phyloP scores from a whole-genome alignment of 2,888 invertebrate genomes.

The Cistogaster globosa region DNA sequence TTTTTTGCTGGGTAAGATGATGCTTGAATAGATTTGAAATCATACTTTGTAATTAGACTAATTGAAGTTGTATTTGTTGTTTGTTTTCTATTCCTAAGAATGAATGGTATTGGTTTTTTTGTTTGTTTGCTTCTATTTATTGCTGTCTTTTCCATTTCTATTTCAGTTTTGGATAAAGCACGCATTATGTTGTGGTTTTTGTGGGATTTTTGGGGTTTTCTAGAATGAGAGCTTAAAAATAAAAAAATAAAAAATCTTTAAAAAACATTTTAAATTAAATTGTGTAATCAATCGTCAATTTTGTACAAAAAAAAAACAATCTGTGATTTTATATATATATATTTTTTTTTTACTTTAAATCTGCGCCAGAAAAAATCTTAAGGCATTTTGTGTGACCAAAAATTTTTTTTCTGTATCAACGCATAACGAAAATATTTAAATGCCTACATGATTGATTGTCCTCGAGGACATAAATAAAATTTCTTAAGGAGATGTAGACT shows the following conservation, averaged over 20 bases:
- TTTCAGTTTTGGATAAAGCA: neutral
- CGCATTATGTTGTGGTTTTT: slow-evolving; percentile 51
- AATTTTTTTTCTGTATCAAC: too few relatives aligned
- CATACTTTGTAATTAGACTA: slow-evolving; percentile 64
- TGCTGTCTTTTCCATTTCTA: neutral
- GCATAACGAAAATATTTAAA: too few relatives aligned
- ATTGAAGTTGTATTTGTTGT: slow-evolving; percentile 54
- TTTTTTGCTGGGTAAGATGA: neutral
- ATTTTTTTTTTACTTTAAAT: too few relatives aligned
- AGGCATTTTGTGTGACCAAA: too few relatives aligned
- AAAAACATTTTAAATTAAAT: neutral
- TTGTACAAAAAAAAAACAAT: neutral
- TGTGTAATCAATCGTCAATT: neutral
- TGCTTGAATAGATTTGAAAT: slow-evolving; percentile 55
- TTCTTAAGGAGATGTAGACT: too few relatives aligned
- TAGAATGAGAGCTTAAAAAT: neutral
- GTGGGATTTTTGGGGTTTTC: neutral
- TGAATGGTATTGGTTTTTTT: slow-evolving; percentile 1
- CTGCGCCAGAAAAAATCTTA: too few relatives aligned
- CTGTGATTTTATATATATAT: neutral
- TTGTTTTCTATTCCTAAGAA: neutral
- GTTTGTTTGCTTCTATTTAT: slow-evolving; percentile 14
- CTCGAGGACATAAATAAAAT: too few relatives aligned
- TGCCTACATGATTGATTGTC: too few relatives aligned
- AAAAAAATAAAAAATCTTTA: neutral